Base-by-base conservation (phyloP, 2,113 vertebrate species). In the Garra rufa region DNA sequence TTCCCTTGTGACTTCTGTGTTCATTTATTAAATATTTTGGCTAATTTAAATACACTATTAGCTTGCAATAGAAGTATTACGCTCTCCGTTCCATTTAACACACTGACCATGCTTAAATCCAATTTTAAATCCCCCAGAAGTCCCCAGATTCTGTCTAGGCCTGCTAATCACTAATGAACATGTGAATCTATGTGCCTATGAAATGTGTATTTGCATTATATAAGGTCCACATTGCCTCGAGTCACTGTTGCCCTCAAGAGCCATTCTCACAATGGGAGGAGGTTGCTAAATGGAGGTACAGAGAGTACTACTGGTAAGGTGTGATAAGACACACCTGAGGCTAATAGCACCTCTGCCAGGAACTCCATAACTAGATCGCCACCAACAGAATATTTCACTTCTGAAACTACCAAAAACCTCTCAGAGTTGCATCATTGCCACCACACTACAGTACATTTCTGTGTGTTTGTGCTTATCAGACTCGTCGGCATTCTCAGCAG, bases 401-500 rank as follows among this genome's bases (percentile, higher is more conserved):
- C 14, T 50, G 3, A 9, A 75, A 26, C 15, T 28, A 50, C 24
- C n/a, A n/a, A 55, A 55, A 55, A 3, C 52, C 8, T 55, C 19
- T 21, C 52, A 55, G 52, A n/a, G 19, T 55, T 55, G 52, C 52
- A 55, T 55, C 52, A 55, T 19, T 50, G 48, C 48, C 15, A 50
- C 48, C 17, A 21, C 52, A 21, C 17, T 21, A 52, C 21, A 21
- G n/a, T 44, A 2, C 21, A 28, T 50, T 4, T 41, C 9, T 43
- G 73, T 77, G 61, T 69, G 55, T 67, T 21, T 67, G 88, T 89
- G 81, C 89, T 93, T 93, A 94, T 94, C 93, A 88, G 86, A 88
- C 85, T 85, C 90, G 87, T 85, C 90, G 84, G 91, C 91, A 92
- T 92, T 92, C 92, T 89, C 90, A 87, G 86, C 91, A 91, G 87